A percentile compares a stretch with the other conserved stretches of the same genome.
Evolutionary conservation across 2,888 invertebrate genomes (phyloP).

Genomic region (Cheiracanthium punctorium): DNA sequence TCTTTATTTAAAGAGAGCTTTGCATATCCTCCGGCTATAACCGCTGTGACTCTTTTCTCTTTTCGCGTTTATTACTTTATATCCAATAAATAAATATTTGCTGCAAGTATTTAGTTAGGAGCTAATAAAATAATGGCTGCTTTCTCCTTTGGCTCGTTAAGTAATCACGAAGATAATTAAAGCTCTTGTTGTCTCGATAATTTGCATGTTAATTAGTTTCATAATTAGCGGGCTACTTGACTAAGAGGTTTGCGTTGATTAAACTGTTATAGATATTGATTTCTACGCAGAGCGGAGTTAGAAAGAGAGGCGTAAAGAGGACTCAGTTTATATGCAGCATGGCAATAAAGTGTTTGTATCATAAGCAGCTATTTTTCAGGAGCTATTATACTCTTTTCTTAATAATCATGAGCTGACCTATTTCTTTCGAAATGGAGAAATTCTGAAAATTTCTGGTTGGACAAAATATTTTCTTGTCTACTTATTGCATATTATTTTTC

Average conservation of each 20-base stretch:
- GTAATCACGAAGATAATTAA: constrained; percentile 62
- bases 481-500: too few relatives aligned
- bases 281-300: background rate
- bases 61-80: background rate
- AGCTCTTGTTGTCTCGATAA: constrained; percentile 34
- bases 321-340: too few relatives aligned
- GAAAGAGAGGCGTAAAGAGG: too few relatives aligned
- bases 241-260: constrained; percentile 46
- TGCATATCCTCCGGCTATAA: background rate
- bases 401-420: too few relatives aligned
- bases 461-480: too few relatives aligned
- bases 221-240: constrained; percentile 38
- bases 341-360: too few relatives aligned
- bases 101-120: constrained; percentile 42
- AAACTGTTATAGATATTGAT: constrained; percentile 14
- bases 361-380: too few relatives aligned
- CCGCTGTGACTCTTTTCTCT: background rate
- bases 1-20: background rate
- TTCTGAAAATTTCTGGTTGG: too few relatives aligned
- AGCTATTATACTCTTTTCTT: too few relatives aligned
- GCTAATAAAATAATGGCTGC: constrained; percentile 53
- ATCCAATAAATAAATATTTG: constrained; percentile 59
- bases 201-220: constrained; percentile 53
- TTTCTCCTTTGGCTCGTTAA: constrained; percentile 49
- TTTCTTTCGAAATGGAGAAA: too few relatives aligned